Evolutionary conservation across 2,888 invertebrate species (phyloP).

Genomic region (Acleris emargana): DNA sequence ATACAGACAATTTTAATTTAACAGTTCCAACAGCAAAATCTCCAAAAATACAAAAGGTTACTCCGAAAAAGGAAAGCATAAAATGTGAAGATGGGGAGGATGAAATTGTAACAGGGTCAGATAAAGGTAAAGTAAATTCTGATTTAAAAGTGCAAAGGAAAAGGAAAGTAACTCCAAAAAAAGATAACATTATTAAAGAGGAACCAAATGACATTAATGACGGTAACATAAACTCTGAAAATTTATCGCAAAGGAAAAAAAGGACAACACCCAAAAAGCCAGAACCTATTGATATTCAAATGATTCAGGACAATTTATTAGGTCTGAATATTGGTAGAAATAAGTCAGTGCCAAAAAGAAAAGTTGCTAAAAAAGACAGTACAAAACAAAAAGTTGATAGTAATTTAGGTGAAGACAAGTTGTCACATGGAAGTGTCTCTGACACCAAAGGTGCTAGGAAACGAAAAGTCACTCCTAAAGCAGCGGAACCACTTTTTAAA

Average conservation of each 20-base stretch:
- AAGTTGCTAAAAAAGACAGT: constrained; percentile 48
- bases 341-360: constrained; percentile 42
- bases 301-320: constrained; percentile 27
- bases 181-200: constrained; percentile 28
- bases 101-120: neutral
- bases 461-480: constrained; percentile 40
- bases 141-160: constrained; percentile 14
- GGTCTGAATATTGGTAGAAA: constrained; percentile 23
- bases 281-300: constrained; percentile 11
- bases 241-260: constrained; percentile 27
- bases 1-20: neutral
- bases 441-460: constrained; percentile 26
- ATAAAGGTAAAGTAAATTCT: neutral
- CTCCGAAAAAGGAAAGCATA: constrained; percentile 5
- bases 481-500: constrained; percentile 5
- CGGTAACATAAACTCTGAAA: constrained; percentile 32
- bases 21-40: constrained; percentile 18
- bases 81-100: neutral
- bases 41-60: constrained; percentile 16
- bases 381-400: constrained; percentile 35
- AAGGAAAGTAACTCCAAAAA: constrained; percentile 26
- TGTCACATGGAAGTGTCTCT: neutral
- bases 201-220: constrained; percentile 4
- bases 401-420: constrained; percentile 15
- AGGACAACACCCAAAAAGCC: constrained; percentile 38